Percentiles rank a stretch among this genome's conserved stretches.
phyloP scores from a whole-genome alignment of 2,113 vertebrate genomes.

The Ovibos moschatus region DNA sequence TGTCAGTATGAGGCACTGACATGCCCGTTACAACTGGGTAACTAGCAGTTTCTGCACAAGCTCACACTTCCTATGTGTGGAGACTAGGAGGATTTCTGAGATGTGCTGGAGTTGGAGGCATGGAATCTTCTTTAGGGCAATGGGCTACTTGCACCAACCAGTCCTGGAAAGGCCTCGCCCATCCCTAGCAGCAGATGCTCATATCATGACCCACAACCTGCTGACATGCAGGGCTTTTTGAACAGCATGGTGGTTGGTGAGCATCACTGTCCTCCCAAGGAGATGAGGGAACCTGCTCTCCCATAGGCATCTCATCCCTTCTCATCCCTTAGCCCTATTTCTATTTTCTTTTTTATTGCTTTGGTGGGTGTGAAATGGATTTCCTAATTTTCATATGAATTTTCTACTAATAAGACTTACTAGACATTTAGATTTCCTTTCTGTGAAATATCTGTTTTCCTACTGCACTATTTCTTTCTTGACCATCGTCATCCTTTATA shows the following conservation, averaged over 20 bases:
- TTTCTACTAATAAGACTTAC: not conserved
- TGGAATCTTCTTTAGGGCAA: not conserved
- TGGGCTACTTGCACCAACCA: not conserved
- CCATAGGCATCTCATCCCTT: not conserved
- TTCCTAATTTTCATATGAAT: not conserved
- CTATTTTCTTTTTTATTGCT: not conserved
- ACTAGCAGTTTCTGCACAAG: not conserved
- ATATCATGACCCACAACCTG: not conserved
- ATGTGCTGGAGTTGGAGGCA: not conserved
- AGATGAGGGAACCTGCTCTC: not conserved
- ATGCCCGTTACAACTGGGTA: not conserved
- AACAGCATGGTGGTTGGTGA: not conserved
- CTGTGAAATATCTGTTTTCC: not conserved
- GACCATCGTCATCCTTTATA: not conserved
- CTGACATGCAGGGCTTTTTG: not conserved
- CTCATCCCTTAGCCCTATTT: not conserved
- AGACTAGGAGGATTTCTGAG: not conserved
- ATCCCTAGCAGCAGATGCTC: not conserved
- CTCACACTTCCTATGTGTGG: not conserved
- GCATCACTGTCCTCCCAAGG: not conserved
- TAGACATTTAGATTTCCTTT: not conserved
- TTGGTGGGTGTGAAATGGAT: not conserved
- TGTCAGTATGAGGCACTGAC: not conserved
- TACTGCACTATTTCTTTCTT: not conserved
- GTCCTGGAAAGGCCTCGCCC: not conserved